A percentile compares a stretch with the other conserved stretches of the same genome.
These are phyloP conservation scores for Pygmarrhopalites habei DNA, from an alignment of 1,140 invertebrate genomes.

Conservation along the genomic window DNA sequence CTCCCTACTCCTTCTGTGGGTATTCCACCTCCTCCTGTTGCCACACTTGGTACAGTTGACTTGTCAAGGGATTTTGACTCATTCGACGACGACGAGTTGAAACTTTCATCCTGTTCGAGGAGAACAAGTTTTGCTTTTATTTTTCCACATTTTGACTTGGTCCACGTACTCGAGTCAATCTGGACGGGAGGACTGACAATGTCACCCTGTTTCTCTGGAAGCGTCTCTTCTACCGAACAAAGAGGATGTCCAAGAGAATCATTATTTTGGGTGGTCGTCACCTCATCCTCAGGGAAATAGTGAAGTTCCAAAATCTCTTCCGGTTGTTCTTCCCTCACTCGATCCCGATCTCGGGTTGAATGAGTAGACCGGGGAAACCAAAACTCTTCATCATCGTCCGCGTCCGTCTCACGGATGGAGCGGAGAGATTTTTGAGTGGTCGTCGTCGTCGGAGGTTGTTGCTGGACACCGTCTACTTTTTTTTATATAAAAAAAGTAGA, in stretches of 20 bases:
- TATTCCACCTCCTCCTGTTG: slow-evolving; percentile 2
- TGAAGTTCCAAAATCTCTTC: no score
- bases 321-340: no score
- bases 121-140: slow-evolving; percentile 15
- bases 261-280: no score
- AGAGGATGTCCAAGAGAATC: not conserved
- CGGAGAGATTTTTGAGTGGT: slow-evolving; percentile 11
- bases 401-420: not conserved
- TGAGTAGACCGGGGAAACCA: not conserved
- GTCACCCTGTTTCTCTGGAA: not conserved
- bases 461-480: slow-evolving; percentile 1
- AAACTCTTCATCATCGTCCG: not conserved
- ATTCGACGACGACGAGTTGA: not conserved
- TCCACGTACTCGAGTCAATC: slow-evolving; percentile 38
- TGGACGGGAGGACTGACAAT: not conserved
- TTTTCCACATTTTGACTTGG: slow-evolving; percentile 31
- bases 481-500: no score
- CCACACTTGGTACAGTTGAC: not conserved
- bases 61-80: not conserved
- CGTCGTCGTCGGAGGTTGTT: not conserved
- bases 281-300: no score
- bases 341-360: no score
- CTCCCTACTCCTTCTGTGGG: no score
- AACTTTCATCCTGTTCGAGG: slow-evolving; percentile 2
- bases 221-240: no score